Base-by-base conservation (phyloP, 2,888 invertebrate species). In the Xanthorhoe spadicearia region DNA sequence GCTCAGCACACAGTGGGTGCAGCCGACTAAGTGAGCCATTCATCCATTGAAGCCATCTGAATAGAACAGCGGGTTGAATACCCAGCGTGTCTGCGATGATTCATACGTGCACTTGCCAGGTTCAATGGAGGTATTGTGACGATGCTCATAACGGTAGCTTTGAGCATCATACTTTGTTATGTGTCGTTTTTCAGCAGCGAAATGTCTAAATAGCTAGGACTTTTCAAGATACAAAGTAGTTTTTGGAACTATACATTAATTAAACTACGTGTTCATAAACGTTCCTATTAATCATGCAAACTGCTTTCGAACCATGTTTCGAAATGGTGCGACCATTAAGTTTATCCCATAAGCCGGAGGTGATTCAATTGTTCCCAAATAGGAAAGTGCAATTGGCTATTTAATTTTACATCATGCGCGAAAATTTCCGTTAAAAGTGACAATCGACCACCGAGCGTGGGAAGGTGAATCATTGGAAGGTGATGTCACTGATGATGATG, bases 401-500 rank as follows among this genome's bases (percentile, higher is more conserved):
- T 74, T 68, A 70, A 69, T 68, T 77, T 72, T 71, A 58, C 70
- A 65, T 68, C 58, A 71, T 63, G 70, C 73, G 74, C 74, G 64
- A 76, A 76, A 70, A 72, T 74, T 73, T 78, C 76, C 72, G 75
- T 73, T 75, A 74, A 75, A 72, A 76, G 69, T 73, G 72, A 70
- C 60, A 53, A 63, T 64, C 70, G 67, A 73, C 70, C 70, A 59
- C 46, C 66, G 64, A 53, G 73, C 78, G 82, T 83, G 78, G 82
- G 83, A 73, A 76, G 81, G 70, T 84, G 84, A 84, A 80, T 84
- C 84, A 84, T 67, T 72, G 54, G 71, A 51, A 72, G 62, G 57
- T 84, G 84, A 83, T 81, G 80, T 84, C 84, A 84, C 70, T 75
- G 73, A 71, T 68, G 73, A 71, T 68, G 71, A 76, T 77, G 74